Conservation (phyloP, 2,113 vertebrate species). For the Gymnobelideus leadbeateri region DNA sequence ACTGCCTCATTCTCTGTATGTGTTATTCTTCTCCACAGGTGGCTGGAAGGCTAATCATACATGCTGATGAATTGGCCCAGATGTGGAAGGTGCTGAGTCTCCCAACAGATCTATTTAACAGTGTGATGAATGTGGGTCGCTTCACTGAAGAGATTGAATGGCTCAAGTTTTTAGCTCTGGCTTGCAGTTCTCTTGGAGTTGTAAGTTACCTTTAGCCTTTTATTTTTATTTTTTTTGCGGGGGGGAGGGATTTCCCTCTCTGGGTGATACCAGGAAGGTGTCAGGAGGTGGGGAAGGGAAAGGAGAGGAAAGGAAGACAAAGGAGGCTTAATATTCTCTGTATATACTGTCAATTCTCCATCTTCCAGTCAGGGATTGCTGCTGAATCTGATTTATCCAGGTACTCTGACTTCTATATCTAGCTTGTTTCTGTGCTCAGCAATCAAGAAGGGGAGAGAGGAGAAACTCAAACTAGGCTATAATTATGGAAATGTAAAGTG, state of each 20-base stretch:
- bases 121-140: conserved; percentile 75
- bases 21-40: conserved; percentile 46
- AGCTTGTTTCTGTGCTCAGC: neutral
- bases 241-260: neutral
- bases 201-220: conserved; percentile 62
- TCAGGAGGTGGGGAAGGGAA: neutral
- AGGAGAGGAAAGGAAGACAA: neutral
- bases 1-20: neutral
- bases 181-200: conserved; percentile 78
- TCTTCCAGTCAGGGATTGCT: neutral
- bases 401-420: neutral
- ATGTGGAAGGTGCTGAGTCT: conserved; percentile 78
- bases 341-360: neutral
- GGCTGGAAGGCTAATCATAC: conserved; percentile 68
- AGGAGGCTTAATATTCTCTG: neutral
- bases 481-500: neutral
- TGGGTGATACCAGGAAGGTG: neutral
- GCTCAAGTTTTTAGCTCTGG: conserved; percentile 81
- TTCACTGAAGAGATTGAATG: conserved; percentile 80
- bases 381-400: neutral
- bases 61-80: conserved; percentile 74
- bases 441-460: neutral
- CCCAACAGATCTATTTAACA: conserved; percentile 75
- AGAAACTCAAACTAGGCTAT: neutral
- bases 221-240: conserved; percentile 16